Evolutionary conservation across 2,113 vertebrate genomes (phyloP), one percentile per base, ranked within the genome.

Genomic region (Antechinus flavipes): DNA sequence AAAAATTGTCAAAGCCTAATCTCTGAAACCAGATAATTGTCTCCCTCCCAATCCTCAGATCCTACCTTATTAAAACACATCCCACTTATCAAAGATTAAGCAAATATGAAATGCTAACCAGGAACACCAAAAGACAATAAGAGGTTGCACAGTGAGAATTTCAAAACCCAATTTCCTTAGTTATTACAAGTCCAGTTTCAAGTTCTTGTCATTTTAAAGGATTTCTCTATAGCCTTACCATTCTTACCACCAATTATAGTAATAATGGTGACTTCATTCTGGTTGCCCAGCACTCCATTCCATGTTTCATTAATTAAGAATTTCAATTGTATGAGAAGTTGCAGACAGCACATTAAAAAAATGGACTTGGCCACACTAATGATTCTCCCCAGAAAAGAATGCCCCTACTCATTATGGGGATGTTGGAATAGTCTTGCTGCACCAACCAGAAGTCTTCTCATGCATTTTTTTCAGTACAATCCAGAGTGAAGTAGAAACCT

Each of bases 361-460:
- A 14, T 5, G 1, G 0, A 5, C 8, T 0, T 22, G 47, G 56
- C 42, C 26, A 0, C 24, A 0, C 30, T 84, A 84, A 84, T 84
- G n/a, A 84, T 19, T 27, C 50, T 12, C 6, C 9, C 47, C 7
- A 8, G 0, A 2, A 22, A 23, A 24, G 3, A 23, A 27, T 16
- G 54, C 16, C 52, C 7, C 1, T 0, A 6, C 7, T 1, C 58
- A 0, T 26, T 12, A 24, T 8, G 16, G 2, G 26, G 2, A 3
- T 84, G n/a, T 84, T 84, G 35, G 68, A 22, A 42, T 42, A 84
- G 68, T 84, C 68, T 84, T 42, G 42, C n/a, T 42, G 35, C 68
- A 84, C 19, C 68, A 84, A 84, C 68, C 8, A 84, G 19, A n/a
- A 42, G 68, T 7, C n/a, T 84, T 84, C 68, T 42, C 68, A 42